Conservation (phyloP, 2,888 invertebrate genomes). For the Polydrusus pterygomalis region DNA sequence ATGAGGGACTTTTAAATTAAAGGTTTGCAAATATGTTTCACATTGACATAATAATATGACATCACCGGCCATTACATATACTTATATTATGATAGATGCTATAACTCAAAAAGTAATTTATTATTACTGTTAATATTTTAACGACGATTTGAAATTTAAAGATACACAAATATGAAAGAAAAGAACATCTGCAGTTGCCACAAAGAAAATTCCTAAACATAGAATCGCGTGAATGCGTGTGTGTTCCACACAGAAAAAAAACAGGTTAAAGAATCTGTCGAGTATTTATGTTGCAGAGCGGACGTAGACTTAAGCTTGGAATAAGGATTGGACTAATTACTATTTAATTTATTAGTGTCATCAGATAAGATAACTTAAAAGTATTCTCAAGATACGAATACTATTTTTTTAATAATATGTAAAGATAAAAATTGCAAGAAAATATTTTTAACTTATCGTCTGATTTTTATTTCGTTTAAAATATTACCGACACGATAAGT, state of each 20-base stretch:
- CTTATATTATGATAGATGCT: too few relatives aligned
- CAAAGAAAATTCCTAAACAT: conserved; percentile 44
- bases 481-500: too few relatives aligned
- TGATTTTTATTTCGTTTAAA: too few relatives aligned
- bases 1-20: too few relatives aligned
- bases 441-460: too few relatives aligned
- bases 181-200: conserved; percentile 8
- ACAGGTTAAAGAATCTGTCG: conserved; percentile 34
- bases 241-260: conserved; percentile 46
- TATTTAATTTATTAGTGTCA: conserved; percentile 50
- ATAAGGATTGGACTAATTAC: conserved; percentile 51
- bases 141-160: background rate
- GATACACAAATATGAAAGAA: background rate
- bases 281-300: conserved; percentile 45
- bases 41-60: too few relatives aligned
- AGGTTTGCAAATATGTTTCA: too few relatives aligned
- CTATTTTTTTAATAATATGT: background rate
- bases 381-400: background rate
- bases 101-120: too few relatives aligned
- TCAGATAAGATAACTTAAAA: conserved; percentile 19
- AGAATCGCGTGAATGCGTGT: conserved; percentile 47
- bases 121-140: background rate
- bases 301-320: conserved; percentile 47
- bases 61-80: too few relatives aligned
- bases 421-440: too few relatives aligned